Evolutionary conservation across 53 echinoderm and acorn worm genomes (phyloP).

Genomic region (Henricia sp.): DNA sequence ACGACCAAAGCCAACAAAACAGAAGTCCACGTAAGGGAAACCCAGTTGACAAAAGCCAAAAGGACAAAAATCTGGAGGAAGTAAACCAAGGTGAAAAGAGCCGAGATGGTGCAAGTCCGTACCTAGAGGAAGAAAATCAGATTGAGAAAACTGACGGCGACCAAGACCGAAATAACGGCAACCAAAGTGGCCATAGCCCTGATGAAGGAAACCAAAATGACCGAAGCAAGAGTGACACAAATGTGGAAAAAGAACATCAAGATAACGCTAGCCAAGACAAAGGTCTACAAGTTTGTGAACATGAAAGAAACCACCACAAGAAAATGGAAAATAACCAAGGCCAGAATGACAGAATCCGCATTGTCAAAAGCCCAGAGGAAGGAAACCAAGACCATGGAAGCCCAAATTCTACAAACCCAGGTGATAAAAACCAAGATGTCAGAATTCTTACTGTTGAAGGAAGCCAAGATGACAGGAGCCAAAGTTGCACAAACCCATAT

Average conservation of each 20-base stretch:
- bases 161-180: background rate
- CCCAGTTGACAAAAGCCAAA: background rate
- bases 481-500: too few relatives aligned
- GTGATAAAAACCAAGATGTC: background rate
- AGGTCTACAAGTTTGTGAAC: too few relatives aligned
- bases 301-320: too few relatives aligned
- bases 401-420: too few relatives aligned
- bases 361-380: too few relatives aligned
- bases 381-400: too few relatives aligned
- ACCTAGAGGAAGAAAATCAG: background rate
- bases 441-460: too few relatives aligned
- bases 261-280: background rate
- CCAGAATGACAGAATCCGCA: too few relatives aligned
- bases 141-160: background rate
- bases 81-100: background rate
- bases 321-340: too few relatives aligned
- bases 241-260: background rate
- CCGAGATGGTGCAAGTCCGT: background rate
- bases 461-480: background rate
- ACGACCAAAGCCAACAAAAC: background rate
- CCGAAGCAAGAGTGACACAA: background rate
- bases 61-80: background rate
- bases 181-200: background rate
- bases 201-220: conserved; percentile 15
- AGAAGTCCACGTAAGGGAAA: background rate